Conservation (phyloP, 2,888 invertebrate species). For the Schrankia costaestrigalis region DNA sequence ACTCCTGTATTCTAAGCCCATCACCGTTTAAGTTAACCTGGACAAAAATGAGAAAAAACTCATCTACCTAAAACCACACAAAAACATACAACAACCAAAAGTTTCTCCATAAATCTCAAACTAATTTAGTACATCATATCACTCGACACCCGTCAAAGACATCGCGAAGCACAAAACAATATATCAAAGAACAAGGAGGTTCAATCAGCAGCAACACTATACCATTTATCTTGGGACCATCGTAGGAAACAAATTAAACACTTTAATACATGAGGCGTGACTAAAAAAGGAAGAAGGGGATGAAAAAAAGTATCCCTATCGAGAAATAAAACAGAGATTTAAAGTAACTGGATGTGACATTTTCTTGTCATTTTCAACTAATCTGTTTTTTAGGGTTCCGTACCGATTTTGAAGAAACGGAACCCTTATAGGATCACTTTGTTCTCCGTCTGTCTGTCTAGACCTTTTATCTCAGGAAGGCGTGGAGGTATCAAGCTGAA, state of each 20-base stretch:
- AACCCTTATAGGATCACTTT: too few species aligned
- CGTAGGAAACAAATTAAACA: slow-evolving; percentile 76
- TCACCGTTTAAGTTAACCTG: too few species aligned
- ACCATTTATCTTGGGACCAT: slow-evolving; percentile 61
- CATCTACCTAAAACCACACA: neutral
- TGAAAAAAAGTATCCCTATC: slow-evolving; percentile 29
- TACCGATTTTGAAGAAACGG: too few species aligned
- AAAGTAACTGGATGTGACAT: slow-evolving; percentile 14
- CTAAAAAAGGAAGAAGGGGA: slow-evolving; percentile 59
- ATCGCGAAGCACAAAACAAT: slow-evolving; percentile 49
- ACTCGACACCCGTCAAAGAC: slow-evolving; percentile 49
- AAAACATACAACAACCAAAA: neutral
- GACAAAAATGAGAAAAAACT: too few species aligned
- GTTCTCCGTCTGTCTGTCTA: too few species aligned
- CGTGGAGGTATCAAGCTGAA: too few species aligned
- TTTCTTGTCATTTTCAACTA: too few species aligned
- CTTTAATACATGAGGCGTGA: slow-evolving; percentile 76
- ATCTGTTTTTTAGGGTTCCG: too few species aligned
- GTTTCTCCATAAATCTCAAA: slow-evolving; percentile 4
- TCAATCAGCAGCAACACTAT: slow-evolving; percentile 37
- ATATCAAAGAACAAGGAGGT: slow-evolving; percentile 47
- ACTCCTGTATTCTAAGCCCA: too few species aligned
- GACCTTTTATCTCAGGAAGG: too few species aligned
- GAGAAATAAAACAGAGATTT: slow-evolving; percentile 11
- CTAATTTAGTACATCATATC: slow-evolving; percentile 26